These are phyloP conservation scores for Myotis brandtii DNA, from an alignment of 2,113 vertebrate genomes.

Conservation along the genomic window DNA sequence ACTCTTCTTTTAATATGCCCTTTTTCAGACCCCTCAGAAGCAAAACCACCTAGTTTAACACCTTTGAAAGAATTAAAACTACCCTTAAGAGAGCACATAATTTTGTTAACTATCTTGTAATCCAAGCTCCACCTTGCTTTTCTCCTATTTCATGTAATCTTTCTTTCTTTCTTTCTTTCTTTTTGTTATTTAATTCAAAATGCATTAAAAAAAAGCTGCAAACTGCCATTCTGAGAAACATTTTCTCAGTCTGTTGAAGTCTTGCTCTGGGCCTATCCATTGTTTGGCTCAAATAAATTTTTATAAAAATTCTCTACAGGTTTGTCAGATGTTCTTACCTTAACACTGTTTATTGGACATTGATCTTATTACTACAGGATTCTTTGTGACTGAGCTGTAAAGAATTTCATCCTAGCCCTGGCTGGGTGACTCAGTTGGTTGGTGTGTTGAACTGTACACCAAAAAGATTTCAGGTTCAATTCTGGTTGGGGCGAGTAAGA, in stretches of 20 bases:
- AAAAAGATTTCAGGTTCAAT: too few species aligned
- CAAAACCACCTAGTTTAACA: too few species aligned
- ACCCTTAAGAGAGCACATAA: too few species aligned
- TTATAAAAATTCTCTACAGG: background rate
- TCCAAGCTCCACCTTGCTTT: background rate
- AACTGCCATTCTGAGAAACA: too few species aligned
- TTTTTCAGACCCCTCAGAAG: background rate
- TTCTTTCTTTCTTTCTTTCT: background rate
- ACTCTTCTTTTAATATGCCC: background rate
- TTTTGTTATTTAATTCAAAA: background rate
- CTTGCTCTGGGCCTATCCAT: too few species aligned
- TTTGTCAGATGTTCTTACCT: background rate
- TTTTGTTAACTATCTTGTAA: too few species aligned
- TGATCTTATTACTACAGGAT: background rate
- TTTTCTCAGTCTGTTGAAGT: too few species aligned
- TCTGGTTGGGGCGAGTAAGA: too few species aligned
- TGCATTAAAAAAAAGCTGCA: background rate
- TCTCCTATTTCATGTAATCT: background rate
- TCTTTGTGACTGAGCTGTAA: background rate
- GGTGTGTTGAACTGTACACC: too few species aligned
- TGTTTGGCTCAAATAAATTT: too few species aligned
- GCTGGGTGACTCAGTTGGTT: too few species aligned
- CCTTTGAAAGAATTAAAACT: too few species aligned
- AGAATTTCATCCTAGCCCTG: background rate
- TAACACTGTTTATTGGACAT: background rate